Evolutionary conservation across 1,140 invertebrate genomes (phyloP), one percentile per base, ranked within the genome.

Genomic region (Ips nitidus): DNA sequence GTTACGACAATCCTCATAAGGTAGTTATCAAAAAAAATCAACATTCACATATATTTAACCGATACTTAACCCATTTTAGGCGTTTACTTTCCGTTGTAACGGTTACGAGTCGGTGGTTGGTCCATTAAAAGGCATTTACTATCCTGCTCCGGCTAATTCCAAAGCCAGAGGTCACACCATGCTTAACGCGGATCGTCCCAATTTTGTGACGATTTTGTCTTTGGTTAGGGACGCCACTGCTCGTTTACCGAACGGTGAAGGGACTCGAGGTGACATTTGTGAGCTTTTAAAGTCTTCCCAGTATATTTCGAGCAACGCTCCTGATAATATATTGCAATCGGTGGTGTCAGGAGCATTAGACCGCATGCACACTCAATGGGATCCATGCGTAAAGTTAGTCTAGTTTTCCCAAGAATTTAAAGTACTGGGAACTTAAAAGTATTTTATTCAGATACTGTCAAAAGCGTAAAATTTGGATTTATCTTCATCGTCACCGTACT

Each of bases 171-270:
- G 93, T 40, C 94, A 96, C 79, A 90, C 90, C 2, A 84, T 97
- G 57, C 83, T 98, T 58, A 88, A 90, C 1, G 87, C 90, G 2
- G 90, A 93, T 77, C 83, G 95, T 52, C 95, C 95, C 39, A 92
- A 95, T 66, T 96, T 91, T 81, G 94, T 97, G 6, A 95, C 94
- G 3, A 95, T 97, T 76, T 81, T 96, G 4, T 92, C 94, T 7
- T 82, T 98, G 45, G 94, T 98, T 5, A 83, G 95, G 50, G 95
- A 98, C 84, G 94, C 95, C 2, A 93, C 94, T 0, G 94, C 96
- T 0, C 83, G 96, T 52, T 82, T 98, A 66, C 95, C 96, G 1
- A 97, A 94, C 81, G 95, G 95, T 0, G 94, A 98, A 83, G 95
- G 96, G 38, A 96, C 95, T 0, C 82, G 94, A 40, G 88, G 91